Evolutionary conservation across 2,797 vertebrate genomes (phyloP), one percentile per base, ranked within the genome.

Genomic region (Ara ararauna): DNA sequence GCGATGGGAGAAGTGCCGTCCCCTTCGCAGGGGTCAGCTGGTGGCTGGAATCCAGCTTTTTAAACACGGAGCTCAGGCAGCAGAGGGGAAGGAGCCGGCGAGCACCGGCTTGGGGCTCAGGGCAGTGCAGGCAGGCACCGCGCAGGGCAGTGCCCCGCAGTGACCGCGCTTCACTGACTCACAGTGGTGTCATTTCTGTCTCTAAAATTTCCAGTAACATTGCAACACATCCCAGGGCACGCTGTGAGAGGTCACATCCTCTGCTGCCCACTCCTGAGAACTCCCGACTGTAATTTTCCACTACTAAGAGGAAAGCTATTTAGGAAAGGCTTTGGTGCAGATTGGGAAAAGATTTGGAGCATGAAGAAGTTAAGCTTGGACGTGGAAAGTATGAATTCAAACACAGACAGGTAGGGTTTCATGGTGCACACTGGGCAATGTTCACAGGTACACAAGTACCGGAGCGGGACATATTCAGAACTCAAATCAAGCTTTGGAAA

Each of bases 51-150:
- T 3, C 74, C 60, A 11, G 38, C 17, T 47, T 34, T 14, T 7
- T 10, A 11, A 51, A 2, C 1, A 0, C 2, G 2, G 50, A 10
- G 24, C 44, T 44, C 3, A 1, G 2, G 4, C 27, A 16, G 67
- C 60, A 9, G 44, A 4, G 29, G 23, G 26, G 22, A 22, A 22
- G 42, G 27, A 32, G 34, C 56, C 10, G n/a, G 56, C 38, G 4
- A 9, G 68, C 0, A 1, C 53, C 6, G 7, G 38, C 40, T 8
- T 7, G 4, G 54, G 42, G 56, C 32, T 42, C 5, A 7, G 2
- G 24, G 29, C 14, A 2, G 7, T 2, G 2, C 2, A 11, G 4
- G 27, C 30, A 21, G 71, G 53, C 34, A 4, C 53, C 1, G 6
- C 29, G 60, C 44, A 9, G 7, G 1, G 72, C 76, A 27, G 65